These are phyloP conservation scores for Psophia crepitans DNA, from an alignment of 2,113 vertebrate genomes.

Conservation along the genomic window DNA sequence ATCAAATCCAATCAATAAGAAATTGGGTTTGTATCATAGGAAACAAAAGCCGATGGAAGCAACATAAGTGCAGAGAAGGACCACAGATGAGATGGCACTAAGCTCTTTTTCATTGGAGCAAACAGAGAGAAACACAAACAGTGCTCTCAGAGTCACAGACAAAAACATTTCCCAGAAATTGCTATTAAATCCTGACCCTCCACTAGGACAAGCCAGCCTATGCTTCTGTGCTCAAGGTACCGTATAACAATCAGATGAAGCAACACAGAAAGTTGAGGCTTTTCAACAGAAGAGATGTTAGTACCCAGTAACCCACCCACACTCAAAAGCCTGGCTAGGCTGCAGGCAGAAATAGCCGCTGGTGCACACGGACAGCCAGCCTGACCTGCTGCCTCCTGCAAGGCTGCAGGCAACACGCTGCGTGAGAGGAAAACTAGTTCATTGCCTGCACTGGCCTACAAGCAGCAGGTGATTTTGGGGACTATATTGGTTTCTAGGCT, in stretches of 20 bases:
- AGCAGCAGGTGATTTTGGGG: background rate
- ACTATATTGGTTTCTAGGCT: background rate
- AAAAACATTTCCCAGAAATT: constrained; percentile 13
- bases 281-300: background rate
- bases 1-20: background rate
- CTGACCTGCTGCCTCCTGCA: background rate
- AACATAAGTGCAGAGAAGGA: background rate
- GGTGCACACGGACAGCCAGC: background rate
- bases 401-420: rapidly evolving
- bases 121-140: background rate
- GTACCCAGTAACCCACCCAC: background rate
- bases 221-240: background rate
- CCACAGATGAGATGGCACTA: background rate
- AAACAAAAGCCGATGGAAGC: background rate
- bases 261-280: background rate
- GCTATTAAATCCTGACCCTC: background rate
- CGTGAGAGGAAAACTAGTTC: no score
- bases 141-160: background rate
- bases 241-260: background rate
- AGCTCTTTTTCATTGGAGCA: background rate
- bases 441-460: background rate
- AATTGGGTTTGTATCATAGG: background rate
- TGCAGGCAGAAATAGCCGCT: background rate
- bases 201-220: background rate
- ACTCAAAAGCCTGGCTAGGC: background rate